phyloP scores from a whole-genome alignment of 2,888 invertebrate species.

The Pegoplata infirma region DNA sequence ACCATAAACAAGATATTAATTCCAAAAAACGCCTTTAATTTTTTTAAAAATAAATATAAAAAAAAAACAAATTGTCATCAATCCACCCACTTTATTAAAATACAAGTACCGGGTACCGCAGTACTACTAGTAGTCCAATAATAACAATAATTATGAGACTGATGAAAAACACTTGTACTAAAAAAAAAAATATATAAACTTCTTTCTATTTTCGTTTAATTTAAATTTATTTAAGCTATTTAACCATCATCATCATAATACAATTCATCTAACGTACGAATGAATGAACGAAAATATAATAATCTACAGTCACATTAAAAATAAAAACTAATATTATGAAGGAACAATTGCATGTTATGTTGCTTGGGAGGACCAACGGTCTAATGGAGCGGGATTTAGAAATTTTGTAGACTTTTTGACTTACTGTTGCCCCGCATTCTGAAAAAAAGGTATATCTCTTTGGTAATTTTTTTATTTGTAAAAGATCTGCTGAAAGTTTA shows the following conservation, averaged over 20 bases:
- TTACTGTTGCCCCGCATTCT: too few species aligned
- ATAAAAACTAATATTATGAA: background rate
- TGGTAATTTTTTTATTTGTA: too few species aligned
- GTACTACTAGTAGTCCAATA: conserved; percentile 20
- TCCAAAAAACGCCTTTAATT: conserved; percentile 49
- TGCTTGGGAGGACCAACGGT: background rate
- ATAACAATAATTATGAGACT: conserved; percentile 28
- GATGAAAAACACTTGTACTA: conserved; percentile 42
- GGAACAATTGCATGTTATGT: background rate
- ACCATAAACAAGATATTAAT: background rate
- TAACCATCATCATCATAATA: conserved; percentile 24
- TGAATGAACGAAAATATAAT: background rate
- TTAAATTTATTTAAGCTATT: conserved; percentile 45
- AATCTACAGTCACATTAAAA: background rate
- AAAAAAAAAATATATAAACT: conserved; percentile 8
- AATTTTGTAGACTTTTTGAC: too few species aligned
- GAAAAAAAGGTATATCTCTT: too few species aligned
- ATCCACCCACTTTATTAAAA: conserved; percentile 58
- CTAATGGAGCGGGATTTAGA: background rate
- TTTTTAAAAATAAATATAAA: background rate
- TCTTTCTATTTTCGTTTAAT: conserved; percentile 50
- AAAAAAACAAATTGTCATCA: conserved; percentile 18
- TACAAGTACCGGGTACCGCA: background rate
- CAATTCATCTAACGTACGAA: conserved; percentile 25
- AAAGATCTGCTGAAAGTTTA: too few species aligned